These are phyloP conservation scores for Drosophila neocordata DNA, from an alignment of 1,140 invertebrate species.

Conservation along the genomic window DNA sequence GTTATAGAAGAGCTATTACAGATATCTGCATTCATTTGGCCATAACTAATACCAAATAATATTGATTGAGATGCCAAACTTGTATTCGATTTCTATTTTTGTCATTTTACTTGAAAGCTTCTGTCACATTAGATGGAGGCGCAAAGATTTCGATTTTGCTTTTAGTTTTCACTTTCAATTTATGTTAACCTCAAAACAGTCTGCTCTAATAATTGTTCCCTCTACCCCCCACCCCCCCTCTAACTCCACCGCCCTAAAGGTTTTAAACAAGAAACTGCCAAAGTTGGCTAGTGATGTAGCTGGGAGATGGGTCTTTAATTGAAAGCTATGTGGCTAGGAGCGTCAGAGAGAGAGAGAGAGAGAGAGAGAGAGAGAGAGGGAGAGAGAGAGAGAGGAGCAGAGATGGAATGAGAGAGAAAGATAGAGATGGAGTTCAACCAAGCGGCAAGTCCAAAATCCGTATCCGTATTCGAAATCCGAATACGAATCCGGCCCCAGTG, in stretches of 20 bases:
- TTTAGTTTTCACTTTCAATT: conserved; percentile 1
- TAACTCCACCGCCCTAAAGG: no score
- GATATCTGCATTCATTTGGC: background rate
- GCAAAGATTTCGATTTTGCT: background rate
- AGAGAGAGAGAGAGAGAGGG: background rate
- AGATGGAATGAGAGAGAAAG: background rate
- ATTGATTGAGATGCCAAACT: conserved; percentile 6
- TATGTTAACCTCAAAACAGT: conserved; percentile 7
- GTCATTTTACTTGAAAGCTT: conserved; percentile 6
- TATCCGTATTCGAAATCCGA: conserved; percentile 25
- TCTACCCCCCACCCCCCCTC: background rate
- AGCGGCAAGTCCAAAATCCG: conserved; percentile 49
- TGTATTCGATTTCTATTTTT: conserved; percentile 1
- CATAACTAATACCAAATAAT: background rate
- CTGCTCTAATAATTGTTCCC: background rate
- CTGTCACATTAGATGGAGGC: conserved; percentile 6
- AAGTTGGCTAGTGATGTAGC: background rate
- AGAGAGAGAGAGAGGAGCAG: conserved; percentile 7
- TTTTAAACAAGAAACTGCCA: conserved; percentile 13
- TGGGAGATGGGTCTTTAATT: conserved; percentile 17
- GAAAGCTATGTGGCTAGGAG: conserved; percentile 6
- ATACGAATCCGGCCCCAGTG: conserved; percentile 27
- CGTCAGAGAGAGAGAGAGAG: background rate
- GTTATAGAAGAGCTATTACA: no score
- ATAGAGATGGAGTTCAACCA: conserved; percentile 32